Evolutionary conservation across 2,113 vertebrate genomes (phyloP), one percentile per base, ranked within the genome.

Genomic region (Catharus bicknelli): DNA sequence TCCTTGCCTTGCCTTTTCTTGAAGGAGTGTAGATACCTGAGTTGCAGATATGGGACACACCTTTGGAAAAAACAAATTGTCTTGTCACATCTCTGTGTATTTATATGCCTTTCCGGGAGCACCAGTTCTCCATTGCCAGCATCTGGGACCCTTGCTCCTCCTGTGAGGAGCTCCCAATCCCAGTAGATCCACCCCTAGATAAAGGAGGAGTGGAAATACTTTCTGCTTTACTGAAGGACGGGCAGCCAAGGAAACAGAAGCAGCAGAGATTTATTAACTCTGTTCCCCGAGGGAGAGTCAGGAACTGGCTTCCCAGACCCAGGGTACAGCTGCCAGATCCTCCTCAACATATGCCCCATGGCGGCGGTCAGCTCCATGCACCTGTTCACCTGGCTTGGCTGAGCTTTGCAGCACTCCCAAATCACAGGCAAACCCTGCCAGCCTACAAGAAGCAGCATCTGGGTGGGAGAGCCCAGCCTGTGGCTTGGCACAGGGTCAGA

Each of bases 371-470:
- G 78, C 45, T 57, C 69, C 1, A 34, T 51, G 88, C 88, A 90
- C 73, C 62, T 78, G 90, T 86, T 94, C 90, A 55, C 86, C 92
- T 94, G 95, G 76, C 68, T n/a, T 11, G 1, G 48, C 47, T 43
- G 72, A 90, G 54, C 73, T 70, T n/a, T n/a, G 53, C 73, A 68
- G 61, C 64, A 3, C 27, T 78, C 63, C 64, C 67, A 81, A 83
- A 42, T 32, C 36, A 3, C 0, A 8, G 21, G n/a, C 45, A 68
- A 59, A 40, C 20, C 36, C 57, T 70, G 76, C 73, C 88, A 91
- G 77, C 36, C 48, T 61, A 48, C n/a, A 0, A 8, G 64, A 86
- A 85, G 57, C 1, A 0, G 72, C 67, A 82, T 8, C 67, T 78
- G 70, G 14, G 58, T 91, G 93, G 68, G 86, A 83, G 23, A 83